Percentiles rank a stretch among this genome's conserved stretches.
Evolutionary conservation across 1,140 invertebrate species (phyloP).

Genomic region (Neotoxoptera formosana): DNA sequence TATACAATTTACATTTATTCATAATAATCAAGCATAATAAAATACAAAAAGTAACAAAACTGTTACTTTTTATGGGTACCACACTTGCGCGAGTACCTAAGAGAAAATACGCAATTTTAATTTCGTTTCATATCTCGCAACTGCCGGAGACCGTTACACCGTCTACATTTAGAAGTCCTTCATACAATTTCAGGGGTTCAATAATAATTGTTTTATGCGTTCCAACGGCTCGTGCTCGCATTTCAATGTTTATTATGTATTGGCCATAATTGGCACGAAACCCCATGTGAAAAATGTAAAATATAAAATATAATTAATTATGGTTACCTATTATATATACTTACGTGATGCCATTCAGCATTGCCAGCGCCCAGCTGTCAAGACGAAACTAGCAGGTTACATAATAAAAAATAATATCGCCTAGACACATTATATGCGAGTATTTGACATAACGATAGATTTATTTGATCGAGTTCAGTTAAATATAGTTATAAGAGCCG

Average conservation of each 20-base stretch:
- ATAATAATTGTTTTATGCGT: no score
- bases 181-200: background rate
- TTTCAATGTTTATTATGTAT: background rate
- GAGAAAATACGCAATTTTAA: background rate
- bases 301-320: no score
- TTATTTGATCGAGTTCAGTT: background rate
- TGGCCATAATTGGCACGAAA: background rate
- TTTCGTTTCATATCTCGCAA: background rate
- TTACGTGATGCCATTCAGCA: no score
- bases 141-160: background rate
- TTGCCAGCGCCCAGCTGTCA: no score
- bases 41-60: background rate
- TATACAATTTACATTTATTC: background rate
- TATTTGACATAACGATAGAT: background rate
- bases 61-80: background rate
- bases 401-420: background rate
- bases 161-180: background rate
- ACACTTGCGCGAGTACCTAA: background rate
- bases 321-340: no score
- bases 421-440: background rate
- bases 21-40: background rate
- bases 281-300: background rate
- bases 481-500: no score
- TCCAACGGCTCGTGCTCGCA: no score
- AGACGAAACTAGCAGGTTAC: background rate